Conservation (phyloP, 2,888 invertebrate genomes). For the Nyleta sp. region DNA sequence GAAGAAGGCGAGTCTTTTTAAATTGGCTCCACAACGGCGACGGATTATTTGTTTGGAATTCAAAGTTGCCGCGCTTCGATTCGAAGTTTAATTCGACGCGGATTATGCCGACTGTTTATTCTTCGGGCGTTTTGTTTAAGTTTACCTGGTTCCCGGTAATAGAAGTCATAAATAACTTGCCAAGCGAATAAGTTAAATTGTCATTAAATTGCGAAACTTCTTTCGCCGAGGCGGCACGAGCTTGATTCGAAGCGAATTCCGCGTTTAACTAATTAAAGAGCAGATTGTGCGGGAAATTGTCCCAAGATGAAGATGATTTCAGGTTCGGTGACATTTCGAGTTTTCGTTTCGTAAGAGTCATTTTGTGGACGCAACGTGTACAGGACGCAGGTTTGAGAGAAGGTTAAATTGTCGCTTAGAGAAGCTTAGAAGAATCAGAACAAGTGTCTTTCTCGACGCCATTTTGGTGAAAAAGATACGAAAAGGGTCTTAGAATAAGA, state of each 20-base stretch:
- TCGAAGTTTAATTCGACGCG: slow-evolving; percentile 54
- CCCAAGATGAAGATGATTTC: neutral
- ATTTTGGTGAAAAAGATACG: no score
- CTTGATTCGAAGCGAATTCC: slow-evolving; percentile 29
- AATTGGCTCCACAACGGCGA: slow-evolving; percentile 51
- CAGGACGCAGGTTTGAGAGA: no score
- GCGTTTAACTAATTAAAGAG: slow-evolving; percentile 42
- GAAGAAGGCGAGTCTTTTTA: slow-evolving; percentile 26
- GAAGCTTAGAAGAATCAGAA: no score
- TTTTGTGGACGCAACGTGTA: no score
- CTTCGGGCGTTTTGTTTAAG: slow-evolving; percentile 62
- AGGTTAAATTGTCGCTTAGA: no score
- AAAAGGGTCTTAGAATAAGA: no score
- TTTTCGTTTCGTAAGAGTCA: neutral
- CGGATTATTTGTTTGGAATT: slow-evolving; percentile 55
- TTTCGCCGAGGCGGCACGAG: slow-evolving; percentile 28
- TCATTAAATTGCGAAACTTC: slow-evolving; percentile 55
- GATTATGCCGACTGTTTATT: slow-evolving; percentile 69
- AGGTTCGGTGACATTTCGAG: slow-evolving; percentile 2
- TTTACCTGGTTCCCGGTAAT: slow-evolving; percentile 47
- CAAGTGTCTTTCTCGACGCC: no score
- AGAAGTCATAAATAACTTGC: slow-evolving; percentile 53
- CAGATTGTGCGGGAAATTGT: slow-evolving; percentile 20
- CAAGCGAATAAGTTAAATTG: slow-evolving; percentile 49
- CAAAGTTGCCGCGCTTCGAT: slow-evolving; percentile 41